Evolutionary conservation across 92 coral and sea anemone genomes (phyloP).

Genomic region (Porites cylindrica): DNA sequence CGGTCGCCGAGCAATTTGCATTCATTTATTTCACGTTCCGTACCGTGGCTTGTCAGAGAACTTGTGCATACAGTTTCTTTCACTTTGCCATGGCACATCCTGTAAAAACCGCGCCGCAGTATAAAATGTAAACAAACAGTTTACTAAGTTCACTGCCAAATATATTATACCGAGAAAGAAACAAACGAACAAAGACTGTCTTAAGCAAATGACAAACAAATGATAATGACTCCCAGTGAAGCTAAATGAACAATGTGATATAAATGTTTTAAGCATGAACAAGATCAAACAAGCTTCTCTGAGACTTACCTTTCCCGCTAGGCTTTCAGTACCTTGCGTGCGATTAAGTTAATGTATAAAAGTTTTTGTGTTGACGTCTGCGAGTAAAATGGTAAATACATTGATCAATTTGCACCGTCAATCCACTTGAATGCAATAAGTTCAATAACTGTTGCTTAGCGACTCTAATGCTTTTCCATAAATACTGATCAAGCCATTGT

Average conservation of each 20-base stretch:
- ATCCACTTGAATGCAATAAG: conserved; percentile 12
- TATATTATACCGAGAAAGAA: neutral
- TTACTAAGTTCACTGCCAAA: neutral
- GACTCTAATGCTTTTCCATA: conserved; percentile 5
- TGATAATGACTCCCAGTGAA: neutral
- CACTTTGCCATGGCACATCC: neutral
- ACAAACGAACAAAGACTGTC: conserved; percentile 14
- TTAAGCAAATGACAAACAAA: conserved; percentile 10
- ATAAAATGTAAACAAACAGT: conserved; percentile 25
- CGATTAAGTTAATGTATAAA: neutral
- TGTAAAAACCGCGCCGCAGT: neutral
- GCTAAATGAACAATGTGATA: neutral
- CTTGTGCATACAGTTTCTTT: no score
- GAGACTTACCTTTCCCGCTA: conserved; percentile 1
- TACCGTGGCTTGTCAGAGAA: no score
- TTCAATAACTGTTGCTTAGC: conserved; percentile 23
- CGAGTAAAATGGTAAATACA: neutral
- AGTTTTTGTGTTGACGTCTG: no score
- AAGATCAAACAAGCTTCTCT: neutral
- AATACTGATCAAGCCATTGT: conserved; percentile 10
- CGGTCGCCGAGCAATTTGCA: conserved; percentile 1
- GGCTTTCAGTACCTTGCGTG: neutral
- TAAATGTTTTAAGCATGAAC: neutral
- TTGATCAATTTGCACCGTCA: neutral
- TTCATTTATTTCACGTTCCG: neutral